Evolutionary conservation across 2,888 invertebrate species (phyloP), one percentile per base, ranked within the genome.

Genomic region (Caenorhabditis sp.): DNA sequence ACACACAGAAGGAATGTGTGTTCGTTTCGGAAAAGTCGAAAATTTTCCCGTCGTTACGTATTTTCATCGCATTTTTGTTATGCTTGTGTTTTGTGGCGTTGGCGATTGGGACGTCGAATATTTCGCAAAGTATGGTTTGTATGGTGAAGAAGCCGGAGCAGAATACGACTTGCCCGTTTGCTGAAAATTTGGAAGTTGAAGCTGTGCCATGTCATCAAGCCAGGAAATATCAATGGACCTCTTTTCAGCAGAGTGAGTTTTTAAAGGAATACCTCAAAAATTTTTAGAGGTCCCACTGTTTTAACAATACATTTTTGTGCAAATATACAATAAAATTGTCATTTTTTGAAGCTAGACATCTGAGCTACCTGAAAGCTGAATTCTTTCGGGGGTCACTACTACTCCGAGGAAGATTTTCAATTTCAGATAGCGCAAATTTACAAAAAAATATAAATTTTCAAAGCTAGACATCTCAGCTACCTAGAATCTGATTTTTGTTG

Each of bases 71-170:
- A 26, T 63, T 72, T 36, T 67, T 85, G 7, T 68, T 85, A 36
- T 84, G 83, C 63, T 54, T 84, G 14, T 85, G 85, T 65, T 85
- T 82, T 70, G 76, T 85, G 53, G 80, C 84, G 31, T 64, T 85
- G 26, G 61, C 79, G n/a, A 76, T 81, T 21, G 71, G 77, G 25
- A 81, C 80, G 7, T 77, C 80, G 21, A 79, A 78, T 58, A 75
- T 80, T 12, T 73, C 76, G 3, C 77, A 80, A 26, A 76, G 76
- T 17, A 84, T 85, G 83, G 82, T 84, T 12, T 85, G 83, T 66
- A 85, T 85, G 85, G 78, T 83, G 1, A 75, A 70, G 56, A 83
- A 78, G 63, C 74, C 74, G 0, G 70, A 70, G 7, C 36, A 57
- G 0, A 70, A 75, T 14, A 53, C 27, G 21, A 54, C 65, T n/a